These are phyloP conservation scores for Cephonodes hylas DNA, from an alignment of 2,888 invertebrate genomes.

Conservation along the genomic window DNA sequence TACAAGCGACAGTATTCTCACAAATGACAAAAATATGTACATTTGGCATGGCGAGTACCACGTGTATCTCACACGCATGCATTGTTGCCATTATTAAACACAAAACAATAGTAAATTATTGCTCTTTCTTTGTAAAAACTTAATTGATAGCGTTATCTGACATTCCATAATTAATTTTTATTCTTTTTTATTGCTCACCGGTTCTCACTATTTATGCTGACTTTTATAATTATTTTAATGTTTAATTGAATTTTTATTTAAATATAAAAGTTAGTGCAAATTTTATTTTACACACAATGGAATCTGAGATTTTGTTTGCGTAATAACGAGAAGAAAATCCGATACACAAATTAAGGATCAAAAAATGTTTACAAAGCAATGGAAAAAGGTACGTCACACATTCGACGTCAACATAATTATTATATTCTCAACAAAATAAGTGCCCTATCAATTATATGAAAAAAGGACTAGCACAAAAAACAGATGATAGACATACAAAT, in stretches of 20 bases:
- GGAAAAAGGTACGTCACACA: not conserved
- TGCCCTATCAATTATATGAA: not conserved
- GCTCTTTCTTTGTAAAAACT: slow-evolving; percentile 1
- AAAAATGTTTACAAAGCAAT: not conserved
- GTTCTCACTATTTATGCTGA: not conserved
- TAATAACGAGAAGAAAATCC: not conserved
- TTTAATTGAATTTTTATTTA: not conserved
- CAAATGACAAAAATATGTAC: not conserved
- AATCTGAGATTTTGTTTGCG: not conserved
- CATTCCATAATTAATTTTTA: not conserved
- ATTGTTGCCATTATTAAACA: not conserved
- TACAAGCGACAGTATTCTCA: not conserved
- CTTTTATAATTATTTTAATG: not conserved
- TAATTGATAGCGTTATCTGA: not conserved
- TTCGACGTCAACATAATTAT: not conserved
- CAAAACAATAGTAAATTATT: not conserved
- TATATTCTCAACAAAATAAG: not conserved
- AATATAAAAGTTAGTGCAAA: not conserved
- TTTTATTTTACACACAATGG: not conserved
- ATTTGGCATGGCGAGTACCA: not conserved
- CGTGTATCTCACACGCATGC: not conserved
- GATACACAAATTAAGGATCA: no score
- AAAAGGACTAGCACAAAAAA: slow-evolving; percentile 9
- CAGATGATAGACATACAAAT: slow-evolving; percentile 9
- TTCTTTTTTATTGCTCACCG: not conserved